Base-by-base conservation (phyloP, 64 coral and sea anemone species). In the Catalaphyllia jardinei region DNA sequence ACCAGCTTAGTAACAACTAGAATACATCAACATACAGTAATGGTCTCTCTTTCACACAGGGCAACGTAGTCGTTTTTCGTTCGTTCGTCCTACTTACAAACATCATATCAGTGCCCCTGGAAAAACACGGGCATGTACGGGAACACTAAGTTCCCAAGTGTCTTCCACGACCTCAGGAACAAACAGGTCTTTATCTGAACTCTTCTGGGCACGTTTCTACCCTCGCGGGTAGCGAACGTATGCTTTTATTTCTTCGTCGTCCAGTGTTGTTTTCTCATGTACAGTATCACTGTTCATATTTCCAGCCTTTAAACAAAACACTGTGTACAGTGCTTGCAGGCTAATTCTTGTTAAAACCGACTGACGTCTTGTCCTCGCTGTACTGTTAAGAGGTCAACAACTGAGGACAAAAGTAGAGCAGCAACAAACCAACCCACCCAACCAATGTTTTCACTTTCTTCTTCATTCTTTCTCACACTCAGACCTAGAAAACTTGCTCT, bases 61-160 rank as follows among this genome's bases (percentile, higher is more conserved):
- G 25, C 24, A 69, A 25, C 25, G 3, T 27, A 69, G 8, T 29
- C 42, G 60, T 42, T 14, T 30, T 79, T 61, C 60, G 11, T 13
- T 65, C 33, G 79, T 83, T 33, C 7, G 79, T 83, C 60, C 60
- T 65, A 83, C 79, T 83, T 83, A 83, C 31, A 67, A 83, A 65
- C 2, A 38, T 42, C 67, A 65, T 19, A 65, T 14, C 18, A 33
- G 59, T 39, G 19, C 59, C 31, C 29, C 24, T 65, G 31, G 30
- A 18, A 39, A 65, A 7, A 30, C 1, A 13, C 13, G 10, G 46
- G 12, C 46, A 52, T 28, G 22, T 27, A 29, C 59, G 16, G 17
- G 2, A 77, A 1, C 54, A 35, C 13, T 5, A 61, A 17, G 25
- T 29, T 60, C 31, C 19, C 29, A 8, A 55, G 25, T 50, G 81